Percentiles rank a stretch among this genome's conserved stretches.
These are phyloP conservation scores for Theonella swinhoei DNA, from an alignment of 37 sponge, comb jelly and placozoan species.

Conservation along the genomic window DNA sequence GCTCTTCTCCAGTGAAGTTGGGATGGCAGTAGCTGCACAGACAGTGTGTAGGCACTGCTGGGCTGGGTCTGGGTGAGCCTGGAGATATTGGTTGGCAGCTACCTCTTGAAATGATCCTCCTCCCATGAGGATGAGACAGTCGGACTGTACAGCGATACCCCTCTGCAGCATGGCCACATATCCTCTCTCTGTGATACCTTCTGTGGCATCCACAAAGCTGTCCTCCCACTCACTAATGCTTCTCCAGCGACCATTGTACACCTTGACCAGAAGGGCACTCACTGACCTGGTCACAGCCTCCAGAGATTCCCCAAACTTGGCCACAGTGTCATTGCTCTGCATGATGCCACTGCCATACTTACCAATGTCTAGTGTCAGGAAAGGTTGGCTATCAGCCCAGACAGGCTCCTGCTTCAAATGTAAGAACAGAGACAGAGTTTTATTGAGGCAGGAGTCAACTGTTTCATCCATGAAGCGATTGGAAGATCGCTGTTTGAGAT, in stretches of 20 bases:
- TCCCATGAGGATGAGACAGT: slow-evolving; percentile 46
- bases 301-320: slow-evolving; percentile 5
- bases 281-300: not conserved
- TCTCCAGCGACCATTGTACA: slow-evolving; percentile 11
- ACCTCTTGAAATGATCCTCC: slow-evolving; percentile 48
- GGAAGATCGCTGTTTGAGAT: not conserved
- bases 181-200: slow-evolving; percentile 31
- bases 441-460: slow-evolving; percentile 21
- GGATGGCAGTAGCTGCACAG: not conserved
- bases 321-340: not conserved
- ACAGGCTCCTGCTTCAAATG: not conserved
- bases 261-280: not conserved
- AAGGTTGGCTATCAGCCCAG: not conserved
- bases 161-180: slow-evolving; percentile 45
- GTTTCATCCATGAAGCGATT: not conserved
- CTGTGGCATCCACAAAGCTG: slow-evolving; percentile 13
- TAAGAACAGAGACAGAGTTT: not conserved
- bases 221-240: slow-evolving; percentile 15
- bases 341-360: slow-evolving; percentile 35
- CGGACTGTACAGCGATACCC: slow-evolving; percentile 17
- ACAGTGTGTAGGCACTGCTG: slow-evolving; percentile 22
- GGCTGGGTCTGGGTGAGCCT: slow-evolving; percentile 13
- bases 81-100: slow-evolving; percentile 23
- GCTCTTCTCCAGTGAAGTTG: not conserved
- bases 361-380: slow-evolving; percentile 28